These are phyloP conservation scores for Podarcis muralis DNA, from an alignment of 2,113 vertebrate species.

Conservation along the genomic window DNA sequence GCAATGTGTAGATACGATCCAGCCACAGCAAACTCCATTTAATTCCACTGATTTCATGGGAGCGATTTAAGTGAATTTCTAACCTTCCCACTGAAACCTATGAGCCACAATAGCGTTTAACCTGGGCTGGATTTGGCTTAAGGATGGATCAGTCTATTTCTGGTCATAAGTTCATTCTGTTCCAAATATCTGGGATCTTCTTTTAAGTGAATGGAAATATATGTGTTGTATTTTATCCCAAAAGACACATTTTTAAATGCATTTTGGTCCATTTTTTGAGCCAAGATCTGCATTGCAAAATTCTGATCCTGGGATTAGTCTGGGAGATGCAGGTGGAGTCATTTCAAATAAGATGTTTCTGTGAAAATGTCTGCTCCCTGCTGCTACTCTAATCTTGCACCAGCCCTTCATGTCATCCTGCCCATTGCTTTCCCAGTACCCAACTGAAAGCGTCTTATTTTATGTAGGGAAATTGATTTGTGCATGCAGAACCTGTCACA, in stretches of 20 bases:
- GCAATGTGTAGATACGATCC: not conserved
- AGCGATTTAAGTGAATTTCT: not conserved
- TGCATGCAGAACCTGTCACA: conserved; percentile 36
- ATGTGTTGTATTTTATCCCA: not conserved
- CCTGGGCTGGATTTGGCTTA: not conserved
- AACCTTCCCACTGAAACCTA: not conserved
- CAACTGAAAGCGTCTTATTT: conserved; percentile 21
- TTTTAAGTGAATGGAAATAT: not conserved
- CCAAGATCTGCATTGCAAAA: not conserved
- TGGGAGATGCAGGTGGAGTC: not conserved
- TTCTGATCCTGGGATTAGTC: not conserved
- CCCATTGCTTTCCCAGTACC: not conserved
- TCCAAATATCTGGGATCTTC: not conserved
- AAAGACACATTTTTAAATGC: not conserved
- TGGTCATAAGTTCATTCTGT: not conserved
- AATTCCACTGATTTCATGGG: not conserved
- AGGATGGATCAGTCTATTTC: not conserved
- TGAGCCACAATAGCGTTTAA: not conserved
- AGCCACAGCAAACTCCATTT: not conserved
- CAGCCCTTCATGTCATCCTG: not conserved
- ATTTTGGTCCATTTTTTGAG: not conserved
- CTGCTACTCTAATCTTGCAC: not conserved
- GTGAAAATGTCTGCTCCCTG: not conserved
- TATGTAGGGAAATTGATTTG: conserved; percentile 25
- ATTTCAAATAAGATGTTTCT: not conserved